Conservation (phyloP, 2,797 vertebrate genomes). For the Sebastes melanostomus region DNA sequence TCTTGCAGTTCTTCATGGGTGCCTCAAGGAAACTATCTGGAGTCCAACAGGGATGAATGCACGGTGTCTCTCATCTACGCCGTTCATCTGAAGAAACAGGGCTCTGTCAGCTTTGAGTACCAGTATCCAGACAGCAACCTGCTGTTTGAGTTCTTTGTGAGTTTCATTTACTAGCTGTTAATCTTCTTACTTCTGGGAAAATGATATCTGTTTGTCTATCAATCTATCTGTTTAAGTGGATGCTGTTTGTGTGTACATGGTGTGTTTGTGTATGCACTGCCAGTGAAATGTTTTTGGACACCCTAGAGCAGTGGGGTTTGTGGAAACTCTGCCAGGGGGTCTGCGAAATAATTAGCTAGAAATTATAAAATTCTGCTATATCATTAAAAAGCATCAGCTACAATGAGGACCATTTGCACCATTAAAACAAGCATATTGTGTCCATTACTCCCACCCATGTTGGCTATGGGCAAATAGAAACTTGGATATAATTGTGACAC, state of each 20-base stretch:
- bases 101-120: conserved; percentile 95
- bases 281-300: background rate
- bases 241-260: background rate
- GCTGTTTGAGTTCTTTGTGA: conserved; percentile 99
- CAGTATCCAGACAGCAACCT: conserved; percentile 97
- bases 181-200: background rate
- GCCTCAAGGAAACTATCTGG: conserved; percentile 92
- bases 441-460: too few relatives aligned
- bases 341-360: too few relatives aligned
- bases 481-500: too few relatives aligned
- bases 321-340: too few relatives aligned
- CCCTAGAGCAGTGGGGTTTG: background rate
- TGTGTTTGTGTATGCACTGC: background rate
- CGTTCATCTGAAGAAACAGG: conserved; percentile 95
- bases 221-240: background rate
- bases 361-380: too few relatives aligned
- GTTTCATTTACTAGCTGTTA: conserved; percentile 53
- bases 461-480: too few relatives aligned
- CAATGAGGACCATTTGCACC: too few relatives aligned
- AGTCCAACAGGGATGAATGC: conserved; percentile 97
- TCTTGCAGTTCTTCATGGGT: conserved; percentile 90
- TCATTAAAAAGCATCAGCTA: too few relatives aligned
- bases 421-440: too few relatives aligned
- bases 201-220: background rate
- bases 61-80: conserved; percentile 96